Conservation (phyloP, 2,888 invertebrate species). For the Prenolepis imparis region DNA sequence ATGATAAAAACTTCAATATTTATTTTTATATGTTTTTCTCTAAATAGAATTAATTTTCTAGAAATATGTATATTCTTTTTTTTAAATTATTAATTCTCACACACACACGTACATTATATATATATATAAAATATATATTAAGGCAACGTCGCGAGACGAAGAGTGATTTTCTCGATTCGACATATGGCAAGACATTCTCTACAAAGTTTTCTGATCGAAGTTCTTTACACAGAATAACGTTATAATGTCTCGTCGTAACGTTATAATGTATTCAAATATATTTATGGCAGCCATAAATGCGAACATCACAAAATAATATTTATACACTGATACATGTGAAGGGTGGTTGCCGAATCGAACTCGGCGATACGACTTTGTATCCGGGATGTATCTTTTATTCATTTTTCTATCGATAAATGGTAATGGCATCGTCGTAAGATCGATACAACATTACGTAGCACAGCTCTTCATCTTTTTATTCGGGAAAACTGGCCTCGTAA, state of each 20-base stretch:
- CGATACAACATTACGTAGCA: slow-evolving; percentile 53
- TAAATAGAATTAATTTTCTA: not conserved
- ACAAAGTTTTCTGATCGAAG: slow-evolving; percentile 39
- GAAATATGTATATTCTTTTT: not conserved
- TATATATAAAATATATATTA: not conserved
- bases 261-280: slow-evolving; percentile 60
- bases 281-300: slow-evolving; percentile 55
- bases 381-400: slow-evolving; percentile 62
- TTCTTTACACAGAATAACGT: slow-evolving; percentile 20
- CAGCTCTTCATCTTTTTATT: slow-evolving; percentile 27
- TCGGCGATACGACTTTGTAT: slow-evolving; percentile 19
- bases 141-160: not conserved
- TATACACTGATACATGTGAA: slow-evolving; percentile 25
- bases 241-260: slow-evolving; percentile 29
- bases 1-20: not conserved
- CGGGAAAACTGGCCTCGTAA: slow-evolving; percentile 36
- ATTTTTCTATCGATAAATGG: slow-evolving; percentile 64
- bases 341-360: not conserved
- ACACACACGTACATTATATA: not conserved
- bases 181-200: slow-evolving; percentile 2
- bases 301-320: slow-evolving; percentile 53
- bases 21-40: not conserved
- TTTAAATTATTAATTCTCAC: not conserved
- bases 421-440: slow-evolving; percentile 57
- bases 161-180: slow-evolving; percentile 15